A percentile compares a stretch with the other conserved stretches of the same genome.
phyloP scores from a whole-genome alignment of 2,888 invertebrate genomes.

The Crossocerus cetratus region DNA sequence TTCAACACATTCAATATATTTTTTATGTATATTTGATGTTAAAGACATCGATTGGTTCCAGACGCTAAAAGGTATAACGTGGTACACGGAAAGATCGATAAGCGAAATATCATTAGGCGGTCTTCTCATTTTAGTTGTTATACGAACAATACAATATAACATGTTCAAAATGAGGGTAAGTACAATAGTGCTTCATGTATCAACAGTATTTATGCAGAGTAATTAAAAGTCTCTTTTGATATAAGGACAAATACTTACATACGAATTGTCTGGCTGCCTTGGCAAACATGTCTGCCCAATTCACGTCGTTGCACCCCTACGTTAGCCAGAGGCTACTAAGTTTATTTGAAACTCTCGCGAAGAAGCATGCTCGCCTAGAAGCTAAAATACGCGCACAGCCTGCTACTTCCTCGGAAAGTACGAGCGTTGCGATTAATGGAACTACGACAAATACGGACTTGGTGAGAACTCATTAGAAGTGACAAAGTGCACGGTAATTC shows the following conservation, averaged over 20 bases:
- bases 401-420: constrained; percentile 49
- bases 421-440: constrained; percentile 63
- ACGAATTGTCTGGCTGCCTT: constrained; percentile 98
- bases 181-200: not conserved
- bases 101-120: constrained; percentile 97
- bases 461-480: constrained; percentile 51
- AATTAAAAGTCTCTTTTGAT: constrained; percentile 35
- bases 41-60: constrained; percentile 72
- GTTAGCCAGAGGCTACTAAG: constrained; percentile 96
- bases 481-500: not conserved
- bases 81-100: constrained; percentile 96
- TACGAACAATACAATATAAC: constrained; percentile 97
- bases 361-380: constrained; percentile 86
- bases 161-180: constrained; percentile 93
- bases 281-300: constrained; percentile 98
- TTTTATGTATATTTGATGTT: constrained; percentile 81
- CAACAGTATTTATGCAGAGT: not conserved
- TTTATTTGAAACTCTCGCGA: constrained; percentile 93
- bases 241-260: constrained; percentile 95
- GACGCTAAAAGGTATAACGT: constrained; percentile 91
- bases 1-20: not conserved
- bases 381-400: constrained; percentile 71
- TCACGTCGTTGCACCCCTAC: constrained; percentile 94
- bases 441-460: constrained; percentile 62
- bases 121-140: constrained; percentile 94